These are phyloP conservation scores for Gorsachius goisagi DNA, from an alignment of 2,113 vertebrate species.

Conservation along the genomic window DNA sequence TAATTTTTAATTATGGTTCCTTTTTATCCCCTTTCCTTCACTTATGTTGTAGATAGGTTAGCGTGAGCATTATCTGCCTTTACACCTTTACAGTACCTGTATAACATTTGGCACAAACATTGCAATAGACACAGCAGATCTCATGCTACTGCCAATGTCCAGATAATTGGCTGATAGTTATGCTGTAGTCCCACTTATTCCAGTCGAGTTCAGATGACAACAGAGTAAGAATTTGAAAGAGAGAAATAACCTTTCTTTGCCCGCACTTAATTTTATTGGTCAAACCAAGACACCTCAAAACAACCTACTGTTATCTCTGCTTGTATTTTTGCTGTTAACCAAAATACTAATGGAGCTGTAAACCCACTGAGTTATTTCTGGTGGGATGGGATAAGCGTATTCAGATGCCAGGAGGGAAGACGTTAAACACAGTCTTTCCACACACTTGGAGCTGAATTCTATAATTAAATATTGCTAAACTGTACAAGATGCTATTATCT, in stretches of 20 bases:
- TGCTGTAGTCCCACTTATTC: neutral
- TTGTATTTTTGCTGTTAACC: neutral
- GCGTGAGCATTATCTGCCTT: neutral
- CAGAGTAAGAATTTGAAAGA: neutral
- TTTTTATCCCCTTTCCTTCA: neutral
- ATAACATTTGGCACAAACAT: neutral
- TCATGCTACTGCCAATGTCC: neutral
- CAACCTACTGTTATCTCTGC: neutral
- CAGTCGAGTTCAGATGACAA: neutral
- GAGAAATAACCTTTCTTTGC: neutral
- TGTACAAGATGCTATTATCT: neutral
- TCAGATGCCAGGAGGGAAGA: neutral
- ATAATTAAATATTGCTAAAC: slow-evolving; percentile 1
- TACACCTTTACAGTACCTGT: neutral
- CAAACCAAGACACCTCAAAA: neutral
- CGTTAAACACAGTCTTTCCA: neutral
- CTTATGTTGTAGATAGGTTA: neutral
- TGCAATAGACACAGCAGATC: neutral
- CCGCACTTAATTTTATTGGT: neutral
- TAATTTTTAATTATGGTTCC: neutral
- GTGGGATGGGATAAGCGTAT: neutral
- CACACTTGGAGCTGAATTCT: neutral
- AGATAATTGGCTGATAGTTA: neutral
- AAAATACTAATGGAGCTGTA: neutral
- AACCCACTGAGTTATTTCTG: neutral